A percentile compares a stretch with the other conserved stretches of the same genome.
Evolutionary conservation across 2,113 vertebrate genomes (phyloP).

Genomic region (Microcebus lehilahytsara): DNA sequence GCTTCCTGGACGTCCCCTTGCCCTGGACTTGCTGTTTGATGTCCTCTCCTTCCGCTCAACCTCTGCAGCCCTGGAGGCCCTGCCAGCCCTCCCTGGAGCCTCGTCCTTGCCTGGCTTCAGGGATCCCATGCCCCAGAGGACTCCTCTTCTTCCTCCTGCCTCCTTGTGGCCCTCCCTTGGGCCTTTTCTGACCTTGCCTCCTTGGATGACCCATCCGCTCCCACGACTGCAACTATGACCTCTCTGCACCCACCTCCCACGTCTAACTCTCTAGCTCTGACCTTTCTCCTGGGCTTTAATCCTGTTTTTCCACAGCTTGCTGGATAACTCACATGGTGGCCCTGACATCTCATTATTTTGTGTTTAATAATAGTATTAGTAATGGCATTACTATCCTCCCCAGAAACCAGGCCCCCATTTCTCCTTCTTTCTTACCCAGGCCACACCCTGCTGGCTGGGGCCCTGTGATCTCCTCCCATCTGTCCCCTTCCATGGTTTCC

Average conservation of each 20-base stretch:
- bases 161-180: background rate
- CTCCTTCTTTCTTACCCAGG: background rate
- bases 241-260: background rate
- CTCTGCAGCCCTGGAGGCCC: background rate
- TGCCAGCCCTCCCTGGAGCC: background rate
- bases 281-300: background rate
- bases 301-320: background rate
- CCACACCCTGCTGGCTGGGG: fast-evolving
- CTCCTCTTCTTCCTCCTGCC: background rate
- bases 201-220: background rate
- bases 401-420: background rate
- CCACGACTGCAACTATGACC: background rate
- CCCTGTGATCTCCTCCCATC: too few relatives aligned
- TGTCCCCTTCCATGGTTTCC: background rate
- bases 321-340: background rate
- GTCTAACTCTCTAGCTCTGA: background rate
- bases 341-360: background rate
- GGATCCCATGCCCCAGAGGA: background rate
- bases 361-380: background rate
- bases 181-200: background rate
- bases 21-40: fast-evolving
- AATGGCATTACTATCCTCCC: background rate
- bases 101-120: background rate
- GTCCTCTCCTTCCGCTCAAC: background rate
- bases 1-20: background rate